Base-by-base conservation (phyloP, 2,888 invertebrate species). In the Drosophila aldrichi region DNA sequence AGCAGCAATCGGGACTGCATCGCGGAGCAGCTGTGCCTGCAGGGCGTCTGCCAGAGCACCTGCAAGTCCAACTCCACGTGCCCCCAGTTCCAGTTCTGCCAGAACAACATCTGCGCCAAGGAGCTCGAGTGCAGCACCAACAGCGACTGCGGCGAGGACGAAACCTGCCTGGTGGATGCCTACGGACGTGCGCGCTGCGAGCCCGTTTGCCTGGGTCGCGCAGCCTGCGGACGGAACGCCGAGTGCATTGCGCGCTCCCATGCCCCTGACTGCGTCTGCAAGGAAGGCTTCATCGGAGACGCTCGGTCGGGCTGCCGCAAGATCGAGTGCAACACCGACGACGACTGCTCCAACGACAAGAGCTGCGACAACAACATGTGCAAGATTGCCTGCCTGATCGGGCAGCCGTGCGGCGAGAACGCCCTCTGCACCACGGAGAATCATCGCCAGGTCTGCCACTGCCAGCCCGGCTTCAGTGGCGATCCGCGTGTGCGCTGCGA, bases 391-490 rank as follows among this genome's bases (percentile, higher is more conserved):
- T 98, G 98, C 90, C 94, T 97, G 22, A 95, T 96, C 5, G 94
- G 95, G n/a, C 97, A 97, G 92, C 96, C 96, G 18, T 98, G 98
- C 88, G 97, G 97, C 1, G 95, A 95, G 59, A 97, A 97, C 92
- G 96, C 97, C 0, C 94, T 97, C 44, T 98, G 98, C 90, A 96
- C 97, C 0, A 96, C 97, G 2, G 96, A 97, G 92, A 95, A 95
- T 86, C 97, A 98, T 89, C 94, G 94, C 73, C 96, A 96, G 91
- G 94, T 95, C 1, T 96, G 96, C 90, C 96, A 96, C 84, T 98
- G 98, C 91, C 97, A 97, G 93, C 97, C 97, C 14, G 97, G 97
- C 1, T 97, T 95, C 88, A 96, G 96, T 0, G 97, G 97, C 4
- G 95, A 97, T 92, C 95, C 97, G 3, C 93, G 94, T 12, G 93